Base-by-base conservation (phyloP, 2,113 vertebrate genomes). In the Manacus vitellinus region DNA sequence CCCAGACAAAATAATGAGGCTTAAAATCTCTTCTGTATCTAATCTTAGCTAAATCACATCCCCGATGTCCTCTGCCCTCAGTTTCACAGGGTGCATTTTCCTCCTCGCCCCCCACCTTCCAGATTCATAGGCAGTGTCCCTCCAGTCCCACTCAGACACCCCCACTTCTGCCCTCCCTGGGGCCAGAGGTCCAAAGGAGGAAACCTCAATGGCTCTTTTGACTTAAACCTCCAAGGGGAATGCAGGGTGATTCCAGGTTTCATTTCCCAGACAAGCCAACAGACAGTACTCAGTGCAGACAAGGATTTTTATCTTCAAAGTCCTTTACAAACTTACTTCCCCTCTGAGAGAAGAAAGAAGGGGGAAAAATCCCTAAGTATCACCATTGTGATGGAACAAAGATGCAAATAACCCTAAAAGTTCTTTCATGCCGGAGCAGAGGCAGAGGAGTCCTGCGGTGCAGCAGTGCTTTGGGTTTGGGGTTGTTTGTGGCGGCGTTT, bases 291-390 rank as follows among this genome's bases (percentile, higher is more conserved):
- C n/a, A 15, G 61, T 3, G 2, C 16, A 91, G 59, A 70, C 37
- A 72, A 72, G 2, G 7, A 78, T 84, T 87, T 87, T 93, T 75
- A 91, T 87, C 87, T 94, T 84, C 74, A n/a, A 96, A 93, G 77
- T 61, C 44, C 74, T 92, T 92, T 94, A 81, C 72, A 67, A 88
- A 89, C 63, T 68, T 47, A 63, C 39, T 91, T 74, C 68, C 61
- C 47, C 63, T 77, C 61, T 43, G 65, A 88, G 43, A 63, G 37
- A 88, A 80, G 63, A 93, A 93, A 67, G 71, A 31, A n/a, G 3
- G 0, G 8, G 16, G 6, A 52, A 86, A 65, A 92, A 72, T 33
- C 52, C 56, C 66, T 76, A 65, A 93, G 71, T 47, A 75, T 67
- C 93, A 78, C 33, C 43, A 56, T 21, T 3, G 1, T 17, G 44